phyloP scores from a whole-genome alignment of 2,888 invertebrate species.

The Trissolcus japonicus region DNA sequence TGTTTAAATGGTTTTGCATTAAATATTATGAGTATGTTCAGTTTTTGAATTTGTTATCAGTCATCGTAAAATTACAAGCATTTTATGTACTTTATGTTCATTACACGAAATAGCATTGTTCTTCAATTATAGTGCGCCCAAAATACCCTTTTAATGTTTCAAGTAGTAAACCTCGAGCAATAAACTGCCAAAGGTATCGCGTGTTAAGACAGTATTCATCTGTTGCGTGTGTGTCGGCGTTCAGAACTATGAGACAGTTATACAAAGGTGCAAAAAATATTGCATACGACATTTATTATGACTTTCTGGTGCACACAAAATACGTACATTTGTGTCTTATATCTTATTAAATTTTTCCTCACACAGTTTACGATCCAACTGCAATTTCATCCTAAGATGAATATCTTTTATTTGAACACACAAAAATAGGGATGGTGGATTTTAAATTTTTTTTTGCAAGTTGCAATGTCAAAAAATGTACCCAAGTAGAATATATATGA shows the following conservation, averaged over 20 bases:
- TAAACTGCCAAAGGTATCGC: conserved; percentile 47
- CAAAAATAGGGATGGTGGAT: no score
- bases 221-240: conserved; percentile 36
- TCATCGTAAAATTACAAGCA: no score
- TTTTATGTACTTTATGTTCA: neutral
- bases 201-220: conserved; percentile 48
- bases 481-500: no score
- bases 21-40: conserved; percentile 7
- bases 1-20: conserved; percentile 22
- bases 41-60: conserved; percentile 6
- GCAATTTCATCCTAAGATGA: conserved; percentile 5
- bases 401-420: conserved; percentile 6
- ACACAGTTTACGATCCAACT: no score
- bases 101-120: conserved; percentile 1
- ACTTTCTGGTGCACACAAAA: conserved; percentile 23
- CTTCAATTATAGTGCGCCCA: conserved; percentile 14
- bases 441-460: no score
- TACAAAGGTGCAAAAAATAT: conserved; percentile 38
- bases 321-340: conserved; percentile 18
- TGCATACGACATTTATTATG: conserved; percentile 44
- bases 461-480: no score
- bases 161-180: conserved; percentile 43
- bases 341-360: conserved; percentile 39
- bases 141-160: conserved; percentile 30
- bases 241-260: conserved; percentile 36